Percentiles rank a stretch among this genome's conserved stretches.
These are phyloP conservation scores for Micromys minutus DNA, from an alignment of 2,113 vertebrate genomes.

Conservation along the genomic window DNA sequence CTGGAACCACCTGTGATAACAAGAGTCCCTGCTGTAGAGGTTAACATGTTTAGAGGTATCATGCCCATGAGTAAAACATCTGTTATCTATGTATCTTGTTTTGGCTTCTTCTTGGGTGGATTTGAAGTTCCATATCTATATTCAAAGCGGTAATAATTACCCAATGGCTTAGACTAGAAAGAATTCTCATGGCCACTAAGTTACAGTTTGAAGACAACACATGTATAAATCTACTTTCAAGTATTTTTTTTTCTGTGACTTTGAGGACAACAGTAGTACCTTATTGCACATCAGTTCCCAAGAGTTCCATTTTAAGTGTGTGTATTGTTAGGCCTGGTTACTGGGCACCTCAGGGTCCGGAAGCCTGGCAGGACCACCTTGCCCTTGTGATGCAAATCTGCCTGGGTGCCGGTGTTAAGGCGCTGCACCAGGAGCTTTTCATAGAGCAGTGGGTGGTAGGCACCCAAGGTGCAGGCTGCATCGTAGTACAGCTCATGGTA, in stretches of 20 bases:
- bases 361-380: constrained; percentile 95
- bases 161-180: constrained; percentile 83
- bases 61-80: constrained; percentile 74
- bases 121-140: constrained; percentile 69
- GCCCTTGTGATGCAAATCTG: constrained; percentile 92
- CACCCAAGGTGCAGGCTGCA: constrained; percentile 95
- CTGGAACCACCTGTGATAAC: constrained; percentile 39
- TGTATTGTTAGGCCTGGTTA: constrained; percentile 52
- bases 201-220: constrained; percentile 83
- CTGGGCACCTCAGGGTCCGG: constrained; percentile 88
- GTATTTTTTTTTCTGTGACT: constrained; percentile 83
- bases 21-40: constrained; percentile 57
- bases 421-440: constrained; percentile 96
- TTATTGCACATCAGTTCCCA: constrained; percentile 87
- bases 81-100: constrained; percentile 67
- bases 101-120: constrained; percentile 69
- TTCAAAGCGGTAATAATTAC: constrained; percentile 84
- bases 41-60: constrained; percentile 70
- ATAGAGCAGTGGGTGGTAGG: constrained; percentile 96
- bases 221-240: constrained; percentile 85
- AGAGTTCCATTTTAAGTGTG: constrained; percentile 70
- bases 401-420: constrained; percentile 91
- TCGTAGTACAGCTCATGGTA: constrained; percentile 97
- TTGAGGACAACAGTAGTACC: constrained; percentile 85
- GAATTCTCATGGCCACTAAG: constrained; percentile 78